Evolutionary conservation across 1,140 invertebrate species (phyloP).

Genomic region (Cotesia glomerata): DNA sequence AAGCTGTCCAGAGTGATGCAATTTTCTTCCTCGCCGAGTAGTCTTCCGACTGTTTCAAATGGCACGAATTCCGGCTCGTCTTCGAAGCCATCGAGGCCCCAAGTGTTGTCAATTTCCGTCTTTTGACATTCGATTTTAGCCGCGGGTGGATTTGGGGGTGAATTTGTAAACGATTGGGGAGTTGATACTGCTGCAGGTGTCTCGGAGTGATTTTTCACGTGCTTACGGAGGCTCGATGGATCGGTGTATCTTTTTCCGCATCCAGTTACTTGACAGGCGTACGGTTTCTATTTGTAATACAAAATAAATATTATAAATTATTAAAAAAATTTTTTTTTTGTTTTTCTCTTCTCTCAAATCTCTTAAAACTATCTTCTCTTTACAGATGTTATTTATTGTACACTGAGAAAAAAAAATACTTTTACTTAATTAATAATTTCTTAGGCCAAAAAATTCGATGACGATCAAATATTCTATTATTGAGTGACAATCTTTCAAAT

Average conservation of each 20-base stretch:
- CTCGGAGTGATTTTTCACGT: slow-evolving; percentile 80
- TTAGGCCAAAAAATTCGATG: no score
- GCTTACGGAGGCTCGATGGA: slow-evolving; percentile 92
- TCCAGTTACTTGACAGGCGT: slow-evolving; percentile 85
- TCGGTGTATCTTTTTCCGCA: slow-evolving; percentile 94
- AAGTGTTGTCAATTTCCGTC: background rate
- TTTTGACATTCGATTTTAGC: slow-evolving; percentile 11
- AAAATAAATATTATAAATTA: slow-evolving; percentile 2
- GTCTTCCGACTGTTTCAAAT: slow-evolving; percentile 54
- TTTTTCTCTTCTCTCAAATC: background rate
- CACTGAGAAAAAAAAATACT: no score
- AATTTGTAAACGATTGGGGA: background rate
- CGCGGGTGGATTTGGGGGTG: background rate
- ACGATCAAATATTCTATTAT: no score
- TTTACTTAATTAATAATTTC: no score
- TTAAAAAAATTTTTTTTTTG: no score
- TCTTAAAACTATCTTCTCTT: background rate
- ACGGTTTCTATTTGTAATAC: slow-evolving; percentile 77
- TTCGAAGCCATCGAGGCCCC: slow-evolving; percentile 34
- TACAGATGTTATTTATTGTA: no score
- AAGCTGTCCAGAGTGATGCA: slow-evolving; percentile 38
- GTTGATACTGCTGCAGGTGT: slow-evolving; percentile 7
- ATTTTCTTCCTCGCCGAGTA: slow-evolving; percentile 45
- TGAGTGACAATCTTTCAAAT: no score
- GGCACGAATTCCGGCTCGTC: slow-evolving; percentile 57